These are phyloP conservation scores for Etia nguti DNA, from an alignment of 2,113 vertebrate species.

Conservation along the genomic window DNA sequence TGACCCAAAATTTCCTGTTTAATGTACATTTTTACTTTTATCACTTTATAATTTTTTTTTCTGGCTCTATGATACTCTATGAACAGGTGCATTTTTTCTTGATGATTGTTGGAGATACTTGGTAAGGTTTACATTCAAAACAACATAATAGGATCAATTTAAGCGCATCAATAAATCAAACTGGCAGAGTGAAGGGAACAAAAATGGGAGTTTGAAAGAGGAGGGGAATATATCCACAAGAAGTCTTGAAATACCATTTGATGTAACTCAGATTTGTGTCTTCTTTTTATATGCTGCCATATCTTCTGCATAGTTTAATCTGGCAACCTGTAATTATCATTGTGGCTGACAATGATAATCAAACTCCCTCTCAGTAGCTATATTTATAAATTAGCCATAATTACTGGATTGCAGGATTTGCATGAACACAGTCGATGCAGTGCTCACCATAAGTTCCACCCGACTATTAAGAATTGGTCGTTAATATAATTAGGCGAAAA, in stretches of 20 bases:
- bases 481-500: background rate
- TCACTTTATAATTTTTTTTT: background rate
- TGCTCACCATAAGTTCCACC: background rate
- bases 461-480: background rate
- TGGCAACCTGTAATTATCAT: background rate
- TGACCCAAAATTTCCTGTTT: background rate
- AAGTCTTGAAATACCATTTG: background rate
- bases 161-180: background rate
- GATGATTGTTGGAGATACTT: background rate
- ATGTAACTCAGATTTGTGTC: background rate
- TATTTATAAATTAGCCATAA: constrained; percentile 21
- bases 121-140: background rate
- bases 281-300: background rate
- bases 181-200: background rate
- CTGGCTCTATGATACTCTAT: background rate
- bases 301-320: background rate
- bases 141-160: background rate
- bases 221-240: background rate
- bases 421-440: background rate
- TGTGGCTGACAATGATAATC: background rate
- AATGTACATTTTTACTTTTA: background rate
- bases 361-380: background rate
- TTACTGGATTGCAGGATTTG: background rate
- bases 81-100: fast-evolving
- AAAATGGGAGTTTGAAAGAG: background rate